Percentiles rank a stretch among this genome's conserved stretches.
These are phyloP conservation scores for Planiliza haematocheilus DNA, from an alignment of 2,113 vertebrate species.

Conservation along the genomic window DNA sequence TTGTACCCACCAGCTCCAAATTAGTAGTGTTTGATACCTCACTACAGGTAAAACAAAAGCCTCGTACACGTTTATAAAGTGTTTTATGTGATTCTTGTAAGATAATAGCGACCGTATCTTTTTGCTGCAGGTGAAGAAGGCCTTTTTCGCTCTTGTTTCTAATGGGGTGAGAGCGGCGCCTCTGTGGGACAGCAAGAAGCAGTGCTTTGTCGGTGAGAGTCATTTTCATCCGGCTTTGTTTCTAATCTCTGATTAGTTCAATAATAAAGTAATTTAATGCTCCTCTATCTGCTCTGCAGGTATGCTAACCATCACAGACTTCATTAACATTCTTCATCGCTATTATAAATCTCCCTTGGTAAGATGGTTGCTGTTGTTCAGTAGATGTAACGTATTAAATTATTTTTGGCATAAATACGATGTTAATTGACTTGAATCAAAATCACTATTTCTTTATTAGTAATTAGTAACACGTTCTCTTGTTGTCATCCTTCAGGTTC, in stretches of 20 bases:
- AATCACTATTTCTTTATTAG: neutral
- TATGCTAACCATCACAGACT: slow-evolving; percentile 98
- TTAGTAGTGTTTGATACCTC: slow-evolving; percentile 98
- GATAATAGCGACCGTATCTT: neutral
- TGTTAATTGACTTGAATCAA: neutral
- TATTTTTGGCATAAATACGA: neutral
- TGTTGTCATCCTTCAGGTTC: slow-evolving; percentile 85
- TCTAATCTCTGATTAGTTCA: neutral
- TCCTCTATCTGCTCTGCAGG: slow-evolving; percentile 75
- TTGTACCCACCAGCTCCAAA: slow-evolving; percentile 98
- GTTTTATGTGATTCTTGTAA: neutral
- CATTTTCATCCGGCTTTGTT: slow-evolving; percentile 1
- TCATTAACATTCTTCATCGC: slow-evolving; percentile 98
- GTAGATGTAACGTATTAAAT: neutral
- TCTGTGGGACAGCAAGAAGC: slow-evolving; percentile 97
- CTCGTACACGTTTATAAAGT: neutral
- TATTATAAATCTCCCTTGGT: slow-evolving; percentile 99
- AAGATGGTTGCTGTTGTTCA: slow-evolving; percentile 56
- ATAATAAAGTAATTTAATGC: neutral
- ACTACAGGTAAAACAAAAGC: slow-evolving; percentile 86
- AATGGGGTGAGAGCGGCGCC: slow-evolving; percentile 96
- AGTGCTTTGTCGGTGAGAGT: slow-evolving; percentile 94
- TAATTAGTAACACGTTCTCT: neutral
- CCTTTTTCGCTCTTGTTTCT: slow-evolving; percentile 96
- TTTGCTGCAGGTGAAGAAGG: slow-evolving; percentile 93